Evolutionary conservation across 2,113 vertebrate genomes (phyloP).

Genomic region (Cynopterus brachyotis): DNA sequence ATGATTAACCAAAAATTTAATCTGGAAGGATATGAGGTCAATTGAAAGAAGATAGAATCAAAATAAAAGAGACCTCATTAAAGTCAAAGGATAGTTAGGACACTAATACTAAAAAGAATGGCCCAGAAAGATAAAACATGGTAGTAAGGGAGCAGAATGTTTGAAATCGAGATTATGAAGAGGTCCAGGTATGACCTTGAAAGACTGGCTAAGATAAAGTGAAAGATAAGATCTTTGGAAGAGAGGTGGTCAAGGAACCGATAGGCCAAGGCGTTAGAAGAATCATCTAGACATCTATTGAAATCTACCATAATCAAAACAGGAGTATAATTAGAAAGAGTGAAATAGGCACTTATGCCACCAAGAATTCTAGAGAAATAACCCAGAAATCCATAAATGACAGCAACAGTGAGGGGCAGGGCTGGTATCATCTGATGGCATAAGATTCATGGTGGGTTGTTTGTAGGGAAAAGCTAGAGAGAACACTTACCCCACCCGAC

Average conservation of each 20-base stretch:
- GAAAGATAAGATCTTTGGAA: neutral
- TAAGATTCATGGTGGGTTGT: neutral
- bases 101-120: neutral
- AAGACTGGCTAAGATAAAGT: neutral
- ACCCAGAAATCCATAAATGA: neutral
- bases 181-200: neutral
- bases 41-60: neutral
- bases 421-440: neutral
- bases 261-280: neutral
- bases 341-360: neutral
- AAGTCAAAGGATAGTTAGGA: neutral
- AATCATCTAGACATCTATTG: neutral
- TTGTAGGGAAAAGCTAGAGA: neutral
- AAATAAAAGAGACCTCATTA: neutral
- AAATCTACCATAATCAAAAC: neutral
- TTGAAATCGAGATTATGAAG: neutral
- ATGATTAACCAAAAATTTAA: neutral
- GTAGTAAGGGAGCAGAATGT: neutral
- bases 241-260: neutral
- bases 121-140: neutral
- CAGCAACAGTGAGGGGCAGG: neutral
- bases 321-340: neutral
- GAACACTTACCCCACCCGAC: neutral
- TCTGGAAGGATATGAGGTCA: neutral
- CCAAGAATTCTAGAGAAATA: neutral